Percentiles rank a stretch among this genome's conserved stretches.
phyloP scores from a whole-genome alignment of 2,797 vertebrate species.

The Fistularia tabacaria region DNA sequence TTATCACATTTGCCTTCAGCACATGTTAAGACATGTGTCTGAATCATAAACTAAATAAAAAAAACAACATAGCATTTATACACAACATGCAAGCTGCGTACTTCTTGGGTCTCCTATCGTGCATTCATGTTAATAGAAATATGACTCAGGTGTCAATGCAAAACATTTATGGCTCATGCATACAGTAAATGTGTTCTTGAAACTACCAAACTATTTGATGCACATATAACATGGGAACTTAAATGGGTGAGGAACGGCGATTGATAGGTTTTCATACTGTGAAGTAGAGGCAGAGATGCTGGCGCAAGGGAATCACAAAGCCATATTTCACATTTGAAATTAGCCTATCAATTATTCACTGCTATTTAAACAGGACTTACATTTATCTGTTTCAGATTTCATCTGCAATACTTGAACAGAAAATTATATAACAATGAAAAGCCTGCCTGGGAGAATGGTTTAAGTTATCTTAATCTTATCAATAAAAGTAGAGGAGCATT shows the following conservation, averaged over 20 bases:
- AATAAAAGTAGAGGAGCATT: slow-evolving; percentile 4
- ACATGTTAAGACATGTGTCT: no score
- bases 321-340: slow-evolving; percentile 76
- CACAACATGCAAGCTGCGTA: no score
- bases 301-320: slow-evolving; percentile 54
- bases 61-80: no score
- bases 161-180: no score
- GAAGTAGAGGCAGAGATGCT: slow-evolving; percentile 46
- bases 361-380: slow-evolving; percentile 68
- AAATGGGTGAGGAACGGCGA: slow-evolving; percentile 5
- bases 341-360: slow-evolving; percentile 80
- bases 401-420: slow-evolving; percentile 45
- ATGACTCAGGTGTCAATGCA: no score
- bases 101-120: no score
- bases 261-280: slow-evolving; percentile 28
- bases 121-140: no score
- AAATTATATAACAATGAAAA: slow-evolving; percentile 46
- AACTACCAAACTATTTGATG: no score
- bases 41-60: no score
- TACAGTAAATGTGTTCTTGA: no score
- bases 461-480: slow-evolving; percentile 12
- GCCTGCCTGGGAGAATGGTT: slow-evolving; percentile 10
- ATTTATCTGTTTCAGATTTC: no score
- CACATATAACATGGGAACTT: not conserved
- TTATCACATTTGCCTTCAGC: no score